Evolutionary conservation across 2,888 invertebrate genomes (phyloP), one percentile per base, ranked within the genome.

Genomic region (Morpho helenor): DNA sequence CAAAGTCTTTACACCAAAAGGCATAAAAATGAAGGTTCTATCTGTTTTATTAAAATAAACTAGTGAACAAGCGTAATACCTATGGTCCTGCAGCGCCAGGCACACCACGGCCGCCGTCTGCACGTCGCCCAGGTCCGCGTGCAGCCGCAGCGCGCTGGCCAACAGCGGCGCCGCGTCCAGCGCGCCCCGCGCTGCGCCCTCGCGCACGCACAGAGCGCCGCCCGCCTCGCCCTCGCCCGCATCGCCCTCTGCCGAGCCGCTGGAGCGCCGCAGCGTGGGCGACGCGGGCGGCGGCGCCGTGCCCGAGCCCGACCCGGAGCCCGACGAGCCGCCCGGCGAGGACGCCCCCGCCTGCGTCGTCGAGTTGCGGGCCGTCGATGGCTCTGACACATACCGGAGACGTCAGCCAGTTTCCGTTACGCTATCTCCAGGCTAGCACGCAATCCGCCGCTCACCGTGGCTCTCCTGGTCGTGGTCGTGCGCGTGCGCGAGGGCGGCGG

Each of bases 101-200:
- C 98, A 88, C 66, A 98, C 94, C 56, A 94, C 94, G 50, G 95
- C 95, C 0, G 97, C 93, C 1, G 98, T 98, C 88, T 96, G 96
- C 56, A 98, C 94, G 89, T 98, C 98, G 7, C 96, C 95, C 44
- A 96, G 93, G 59, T 94, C 94, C 0, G 96, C 97, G 83, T 97
- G 97, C 74, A 94, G 92, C 57, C 92, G 92, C 50, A 98, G 84
- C 65, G 96, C 95, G 54, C 94, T 93, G 2, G 94, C 94, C 54
- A 98, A 93, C 62, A 95, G 91, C 56, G 93, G 91, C 59, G 94
- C 94, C 4, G 94, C 92, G 75, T 95, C 92, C 91, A 56, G 89
- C 88, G 7, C 93, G 92, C 52, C 91, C 78, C 65, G 80, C 82
- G 42, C 79, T 76, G 77, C 42, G 69, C 62, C 65, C 52, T 52